Evolutionary conservation across 2,888 invertebrate genomes (phyloP).

Genomic region (Tyria jacobaeae): DNA sequence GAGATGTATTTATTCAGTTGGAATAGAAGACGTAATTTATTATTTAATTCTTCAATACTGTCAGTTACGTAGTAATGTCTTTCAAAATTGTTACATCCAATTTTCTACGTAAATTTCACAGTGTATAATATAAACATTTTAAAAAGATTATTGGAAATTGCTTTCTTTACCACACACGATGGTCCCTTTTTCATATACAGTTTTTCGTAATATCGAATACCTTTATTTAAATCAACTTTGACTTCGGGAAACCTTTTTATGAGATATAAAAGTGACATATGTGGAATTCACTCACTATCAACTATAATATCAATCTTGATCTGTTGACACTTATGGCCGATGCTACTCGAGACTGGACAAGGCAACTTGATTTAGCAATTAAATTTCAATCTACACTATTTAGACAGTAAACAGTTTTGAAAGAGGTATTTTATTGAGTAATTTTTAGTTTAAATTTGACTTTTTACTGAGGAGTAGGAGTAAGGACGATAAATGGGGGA

Average conservation of each 20-base stretch:
- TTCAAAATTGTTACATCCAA: not conserved
- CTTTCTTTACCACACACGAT: slow-evolving; percentile 67
- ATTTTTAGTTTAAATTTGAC: too few relatives aligned
- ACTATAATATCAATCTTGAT: slow-evolving; percentile 10
- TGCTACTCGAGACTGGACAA: not conserved
- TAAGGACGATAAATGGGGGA: too few relatives aligned
- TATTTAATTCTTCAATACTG: not conserved
- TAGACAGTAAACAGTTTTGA: too few relatives aligned
- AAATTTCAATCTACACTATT: too few relatives aligned
- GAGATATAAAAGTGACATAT: slow-evolving; percentile 42
- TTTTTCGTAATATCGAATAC: slow-evolving; percentile 45
- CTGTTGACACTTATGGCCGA: not conserved
- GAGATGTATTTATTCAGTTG: slow-evolving; percentile 1
- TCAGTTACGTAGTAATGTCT: too few relatives aligned
- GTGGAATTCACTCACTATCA: slow-evolving; percentile 43
- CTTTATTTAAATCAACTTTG: slow-evolving; percentile 42
- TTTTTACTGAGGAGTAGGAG: too few relatives aligned
- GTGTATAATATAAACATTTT: not conserved
- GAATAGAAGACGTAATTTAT: not conserved
- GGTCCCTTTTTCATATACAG: slow-evolving; percentile 46
- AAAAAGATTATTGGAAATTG: slow-evolving; percentile 63
- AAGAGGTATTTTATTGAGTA: too few relatives aligned
- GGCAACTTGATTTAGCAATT: not conserved
- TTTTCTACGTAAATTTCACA: not conserved
- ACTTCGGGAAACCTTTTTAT: slow-evolving; percentile 46